Base-by-base conservation (phyloP, 2,797 vertebrate genomes). In the Zalophus californianus region DNA sequence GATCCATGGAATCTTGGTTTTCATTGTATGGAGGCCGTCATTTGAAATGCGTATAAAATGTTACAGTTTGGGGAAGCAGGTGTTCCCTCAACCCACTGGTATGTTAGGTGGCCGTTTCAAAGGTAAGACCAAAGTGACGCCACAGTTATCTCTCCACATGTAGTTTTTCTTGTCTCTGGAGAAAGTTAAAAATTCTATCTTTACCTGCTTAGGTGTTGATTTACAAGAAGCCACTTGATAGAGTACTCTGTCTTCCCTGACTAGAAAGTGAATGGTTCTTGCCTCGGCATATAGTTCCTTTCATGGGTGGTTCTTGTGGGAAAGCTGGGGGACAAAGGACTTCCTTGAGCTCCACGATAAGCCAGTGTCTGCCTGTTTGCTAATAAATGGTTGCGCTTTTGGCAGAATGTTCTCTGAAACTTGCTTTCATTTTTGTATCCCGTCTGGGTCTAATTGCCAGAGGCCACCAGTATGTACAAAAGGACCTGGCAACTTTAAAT, bases 371-470 rank as follows among this genome's bases (percentile, higher is more conserved):
- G 72, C 56, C 60, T 91, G 60, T 68, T 77, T 84, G 38, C 56
- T 86, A 82, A 41, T 86, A 88, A 72, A 38, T 15, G 25, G 18
- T 56, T 85, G n/a, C 20, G 29, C 11, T 58, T 44, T 60, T 7
- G 77, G 56, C 38, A 95, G 68, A 91, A 48, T 80, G 83, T 91
- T 32, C 12, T 58, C 84, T n/a, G 56, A 95, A 84, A 62, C 18
- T 54, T 85, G 32, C 21, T 72, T 82, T 79, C n/a, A 10, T 86
- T 95, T 84, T 87, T 94, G 70, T 44, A 50, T 44, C 27, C 86
- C 7, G 3, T 85, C 58, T 89, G 89, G 16, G 83, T 97, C 25
- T 50, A 44, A 35, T 90, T 68, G 56, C 35, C 32, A 93, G 73
- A 86, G 44, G 75, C 83, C 75, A 38, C 77, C 41, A 56, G 9